These are phyloP conservation scores for Phyllostomus discolor DNA, from an alignment of 2,113 vertebrate species.

Conservation along the genomic window DNA sequence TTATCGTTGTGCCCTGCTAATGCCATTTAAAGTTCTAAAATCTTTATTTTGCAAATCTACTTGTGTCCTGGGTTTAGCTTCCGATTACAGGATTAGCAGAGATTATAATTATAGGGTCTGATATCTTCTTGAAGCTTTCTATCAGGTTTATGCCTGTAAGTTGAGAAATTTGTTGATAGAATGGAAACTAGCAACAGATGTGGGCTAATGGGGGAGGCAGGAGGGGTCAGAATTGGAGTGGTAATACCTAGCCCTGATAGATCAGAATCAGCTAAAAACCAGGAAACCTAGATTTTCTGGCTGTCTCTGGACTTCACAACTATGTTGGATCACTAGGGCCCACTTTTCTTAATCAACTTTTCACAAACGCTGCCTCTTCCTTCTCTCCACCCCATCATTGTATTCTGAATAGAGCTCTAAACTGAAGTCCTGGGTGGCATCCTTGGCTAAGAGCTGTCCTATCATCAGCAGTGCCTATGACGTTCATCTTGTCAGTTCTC, in stretches of 20 bases:
- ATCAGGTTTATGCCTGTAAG: constrained; percentile 42
- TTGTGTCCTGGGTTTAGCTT: constrained; percentile 65
- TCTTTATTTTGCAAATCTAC: constrained; percentile 69
- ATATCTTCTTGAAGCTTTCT: constrained; percentile 47
- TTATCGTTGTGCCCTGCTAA: constrained; percentile 48
- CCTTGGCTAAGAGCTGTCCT: constrained; percentile 16
- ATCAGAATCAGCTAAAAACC: not conserved
- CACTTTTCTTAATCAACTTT: not conserved
- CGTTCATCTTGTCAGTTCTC: constrained; percentile 26
- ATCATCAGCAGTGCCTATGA: not conserved
- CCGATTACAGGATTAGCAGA: constrained; percentile 67
- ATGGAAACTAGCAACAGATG: not conserved
- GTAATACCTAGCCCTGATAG: not conserved
- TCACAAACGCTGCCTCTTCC: not conserved
- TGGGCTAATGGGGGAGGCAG: not conserved
- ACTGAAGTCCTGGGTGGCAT: not conserved
- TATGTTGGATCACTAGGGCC: not conserved
- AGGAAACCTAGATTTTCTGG: not conserved
- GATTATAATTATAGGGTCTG: constrained; percentile 62
- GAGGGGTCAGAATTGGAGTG: not conserved
- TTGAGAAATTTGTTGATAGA: constrained; percentile 32
- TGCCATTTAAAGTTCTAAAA: constrained; percentile 63
- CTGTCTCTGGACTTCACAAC: not conserved
- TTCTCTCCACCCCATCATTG: not conserved
- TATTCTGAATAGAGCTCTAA: not conserved